Conservation (phyloP, 2,113 vertebrate species). For the Paramisgurnus dabryanus region DNA sequence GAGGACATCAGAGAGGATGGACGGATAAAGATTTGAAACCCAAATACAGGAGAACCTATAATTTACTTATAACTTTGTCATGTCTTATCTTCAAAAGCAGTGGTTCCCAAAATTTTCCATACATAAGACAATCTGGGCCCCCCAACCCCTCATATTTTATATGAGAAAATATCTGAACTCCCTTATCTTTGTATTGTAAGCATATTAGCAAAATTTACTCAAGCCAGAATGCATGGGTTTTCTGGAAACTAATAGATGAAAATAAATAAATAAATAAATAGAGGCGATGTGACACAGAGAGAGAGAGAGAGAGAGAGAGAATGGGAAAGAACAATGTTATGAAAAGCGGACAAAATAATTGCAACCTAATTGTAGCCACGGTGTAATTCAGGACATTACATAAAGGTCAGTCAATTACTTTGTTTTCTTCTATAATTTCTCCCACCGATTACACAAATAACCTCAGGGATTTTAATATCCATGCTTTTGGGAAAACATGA, state of each 20-base stretch:
- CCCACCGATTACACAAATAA: constrained; percentile 25
- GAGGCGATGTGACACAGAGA: background rate
- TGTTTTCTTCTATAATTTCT: constrained; percentile 46
- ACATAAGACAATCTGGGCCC: no score
- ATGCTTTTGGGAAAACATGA: constrained; percentile 44
- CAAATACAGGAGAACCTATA: background rate
- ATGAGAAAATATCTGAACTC: no score
- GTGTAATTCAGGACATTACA: constrained; percentile 34
- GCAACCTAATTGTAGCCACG: constrained; percentile 29
- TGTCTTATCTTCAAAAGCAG: background rate
- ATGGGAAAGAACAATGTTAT: background rate
- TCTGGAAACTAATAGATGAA: no score
- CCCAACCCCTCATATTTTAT: no score
- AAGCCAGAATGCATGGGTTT: no score
- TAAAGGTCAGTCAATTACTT: constrained; percentile 41
- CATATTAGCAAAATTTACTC: background rate
- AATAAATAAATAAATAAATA: background rate
- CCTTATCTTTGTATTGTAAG: no score
- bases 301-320: background rate
- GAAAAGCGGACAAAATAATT: constrained; percentile 39
- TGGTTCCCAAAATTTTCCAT: background rate
- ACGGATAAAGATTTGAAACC: background rate
- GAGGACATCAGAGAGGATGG: background rate
- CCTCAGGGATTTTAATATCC: constrained; percentile 32
- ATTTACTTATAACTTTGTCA: background rate